Evolutionary conservation across 2,888 invertebrate genomes (phyloP), one percentile per base, ranked within the genome.

Genomic region (Mylabris sibirica): DNA sequence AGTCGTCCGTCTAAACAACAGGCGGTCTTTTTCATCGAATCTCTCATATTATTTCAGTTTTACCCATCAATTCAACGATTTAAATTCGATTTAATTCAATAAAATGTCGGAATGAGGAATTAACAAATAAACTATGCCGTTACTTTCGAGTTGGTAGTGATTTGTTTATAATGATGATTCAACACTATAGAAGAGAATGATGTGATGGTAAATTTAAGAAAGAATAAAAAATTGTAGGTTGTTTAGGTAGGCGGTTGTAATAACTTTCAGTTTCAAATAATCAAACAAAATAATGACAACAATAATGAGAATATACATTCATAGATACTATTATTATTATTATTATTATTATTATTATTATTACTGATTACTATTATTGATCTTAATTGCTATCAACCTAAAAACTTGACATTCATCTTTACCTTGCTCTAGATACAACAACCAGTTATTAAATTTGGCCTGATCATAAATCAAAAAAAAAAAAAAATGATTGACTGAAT

Each of bases 201-300:
- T 44, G 44, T 1, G 49, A 49, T 30, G 30, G 30, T 30, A 3
- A 30, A 30, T 30, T 30, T 30, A 30, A 8, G 8, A 8, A 30
- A 30, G 30, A 30, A 30, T 30, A 49, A 49, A 49, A 49, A 49
- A 17, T 20, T 44, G 44, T 44, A 17, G 44, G 49, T 20, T 20
- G 20, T 49, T 49, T 49, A 20, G 20, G 20, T 49, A 22, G 49
- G 49, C 20, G 49, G 17, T 49, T 3, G 9, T 22, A 49, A 49
- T 20, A 22, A 49, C 49, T 49, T 49, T 49, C 20, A 49, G 20
- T 49, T 49, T 49, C 49, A 49, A 20, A 49, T 49, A 53, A 53
- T 2, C 11, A 53, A 24, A 53, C 3, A n/a, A 1, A 41, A 41
- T 1, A 14, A 38, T 44, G 8, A 44, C 17, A 44, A 53, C 22